These are phyloP conservation scores for Globia sparganii DNA, from an alignment of 2,888 invertebrate genomes.

Conservation along the genomic window DNA sequence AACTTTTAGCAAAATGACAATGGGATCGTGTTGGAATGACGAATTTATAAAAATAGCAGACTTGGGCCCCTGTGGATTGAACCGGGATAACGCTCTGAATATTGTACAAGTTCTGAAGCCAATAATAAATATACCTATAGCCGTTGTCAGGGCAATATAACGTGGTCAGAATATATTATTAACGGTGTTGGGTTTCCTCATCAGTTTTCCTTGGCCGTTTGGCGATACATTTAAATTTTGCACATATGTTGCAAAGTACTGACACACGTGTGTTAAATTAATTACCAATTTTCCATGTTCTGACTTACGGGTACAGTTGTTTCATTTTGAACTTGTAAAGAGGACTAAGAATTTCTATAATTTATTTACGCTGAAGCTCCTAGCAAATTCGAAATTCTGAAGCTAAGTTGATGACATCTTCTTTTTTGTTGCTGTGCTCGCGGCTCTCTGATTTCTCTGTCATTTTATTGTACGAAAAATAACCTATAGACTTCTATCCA, in stretches of 20 bases:
- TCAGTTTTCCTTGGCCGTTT: conserved; percentile 51
- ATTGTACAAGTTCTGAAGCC: conserved; percentile 39
- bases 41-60: no score
- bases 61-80: no score
- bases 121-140: conserved; percentile 43
- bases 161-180: conserved; percentile 54
- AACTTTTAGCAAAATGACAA: no score
- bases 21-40: no score
- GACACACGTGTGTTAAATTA: conserved; percentile 23
- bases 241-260: conserved; percentile 54
- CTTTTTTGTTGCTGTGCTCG: background rate
- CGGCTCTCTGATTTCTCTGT: no score
- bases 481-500: background rate
- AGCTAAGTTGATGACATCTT: background rate
- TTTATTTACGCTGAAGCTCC: background rate
- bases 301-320: background rate
- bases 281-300: conserved; percentile 32
- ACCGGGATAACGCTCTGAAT: conserved; percentile 29
- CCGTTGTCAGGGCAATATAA: conserved; percentile 36
- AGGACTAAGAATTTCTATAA: background rate
- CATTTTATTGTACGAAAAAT: background rate
- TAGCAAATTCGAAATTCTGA: background rate
- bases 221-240: conserved; percentile 51
- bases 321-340: conserved; percentile 9
- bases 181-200: conserved; percentile 49